phyloP scores from a whole-genome alignment of 1,140 invertebrate genomes.

The Rhyzopertha dominica region DNA sequence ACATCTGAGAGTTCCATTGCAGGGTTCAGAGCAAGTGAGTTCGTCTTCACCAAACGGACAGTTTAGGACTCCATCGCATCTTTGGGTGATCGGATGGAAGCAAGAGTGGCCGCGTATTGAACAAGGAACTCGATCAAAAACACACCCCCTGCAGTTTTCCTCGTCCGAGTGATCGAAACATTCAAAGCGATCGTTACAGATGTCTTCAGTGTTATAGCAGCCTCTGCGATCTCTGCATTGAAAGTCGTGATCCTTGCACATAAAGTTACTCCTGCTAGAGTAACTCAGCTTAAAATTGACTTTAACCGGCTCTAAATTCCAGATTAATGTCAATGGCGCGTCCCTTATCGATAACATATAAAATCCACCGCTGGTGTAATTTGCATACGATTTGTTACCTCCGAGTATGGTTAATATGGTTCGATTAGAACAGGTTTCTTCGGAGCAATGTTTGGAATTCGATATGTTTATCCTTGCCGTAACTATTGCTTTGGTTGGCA shows the following conservation, averaged over 20 bases:
- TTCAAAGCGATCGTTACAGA: slow-evolving; percentile 10
- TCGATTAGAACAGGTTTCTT: too few species aligned
- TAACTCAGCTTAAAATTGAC: too few species aligned
- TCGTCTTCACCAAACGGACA: slow-evolving; percentile 7
- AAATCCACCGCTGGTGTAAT: too few species aligned
- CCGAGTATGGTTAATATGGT: too few species aligned
- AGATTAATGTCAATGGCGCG: too few species aligned
- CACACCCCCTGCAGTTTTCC: slow-evolving; percentile 12
- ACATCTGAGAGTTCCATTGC: slow-evolving; percentile 3
- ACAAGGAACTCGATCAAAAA: slow-evolving; percentile 6
- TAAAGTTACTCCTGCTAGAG: slow-evolving; percentile 1
- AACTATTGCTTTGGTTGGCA: too few species aligned
- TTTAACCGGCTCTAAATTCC: too few species aligned
- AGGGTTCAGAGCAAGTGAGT: slow-evolving; percentile 1
- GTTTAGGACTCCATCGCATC: slow-evolving; percentile 8
- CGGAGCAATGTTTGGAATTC: too few species aligned
- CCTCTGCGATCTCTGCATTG: slow-evolving; percentile 1
- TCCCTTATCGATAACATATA: too few species aligned
- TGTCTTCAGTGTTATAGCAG: slow-evolving; percentile 7
- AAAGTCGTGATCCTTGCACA: slow-evolving; percentile 9
- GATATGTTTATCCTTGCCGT: too few species aligned
- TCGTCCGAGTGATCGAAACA: slow-evolving; percentile 20
- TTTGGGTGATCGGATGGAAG: slow-evolving; percentile 7
- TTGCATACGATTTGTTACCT: too few species aligned
- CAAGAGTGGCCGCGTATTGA: slow-evolving; percentile 5